Evolutionary conservation across 1,140 invertebrate species (phyloP), one percentile per base, ranked within the genome.

Genomic region (Trichogramma pretiosum): DNA sequence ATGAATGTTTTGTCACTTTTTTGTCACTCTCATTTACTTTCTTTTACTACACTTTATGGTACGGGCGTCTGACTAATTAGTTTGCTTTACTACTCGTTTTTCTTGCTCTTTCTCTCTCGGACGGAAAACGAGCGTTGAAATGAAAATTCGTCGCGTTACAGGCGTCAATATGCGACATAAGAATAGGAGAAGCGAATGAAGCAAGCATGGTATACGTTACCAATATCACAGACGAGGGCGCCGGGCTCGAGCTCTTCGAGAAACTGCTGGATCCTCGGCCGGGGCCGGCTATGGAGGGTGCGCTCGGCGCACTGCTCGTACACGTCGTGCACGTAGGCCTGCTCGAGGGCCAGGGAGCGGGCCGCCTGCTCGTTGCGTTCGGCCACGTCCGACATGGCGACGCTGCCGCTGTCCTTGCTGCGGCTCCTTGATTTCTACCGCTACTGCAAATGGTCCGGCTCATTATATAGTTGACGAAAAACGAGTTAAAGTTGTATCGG

Each of bases 241-340:
- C 90, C 91, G 1, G 89, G 87, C 60, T 93, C 88, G 18, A 95
- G 77, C 41, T 85, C 87, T 35, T 83, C 72, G 38, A 97, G 78
- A 70, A 96, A 94, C 59, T 89, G 79, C 57, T 83, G 81, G 41
- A 94, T 88, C 56, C 82, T 77, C 17, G 91, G 90, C 81, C 91
- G 90, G 22, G 80, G 76, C 48, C 82, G 80, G 51, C 82, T 79
- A 39, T 69, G 68, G 44, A 74, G 80, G 44, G 74, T 74, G 18
- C 83, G 81, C 70, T 81, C 78, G 55, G 80, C 79, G 52, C 84
- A 86, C 67, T 89, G 85, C 62, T 93, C 85, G 74, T 95, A 96
- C 42, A 94, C 91, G 61, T 93, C 89, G 69, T 94, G 89, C 16
- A 96, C 93, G 70, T 95, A 94, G 43, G 89, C 86, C 70, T 89